Evolutionary conservation across 2,888 invertebrate species (phyloP).

Genomic region (Spilarctia lutea): DNA sequence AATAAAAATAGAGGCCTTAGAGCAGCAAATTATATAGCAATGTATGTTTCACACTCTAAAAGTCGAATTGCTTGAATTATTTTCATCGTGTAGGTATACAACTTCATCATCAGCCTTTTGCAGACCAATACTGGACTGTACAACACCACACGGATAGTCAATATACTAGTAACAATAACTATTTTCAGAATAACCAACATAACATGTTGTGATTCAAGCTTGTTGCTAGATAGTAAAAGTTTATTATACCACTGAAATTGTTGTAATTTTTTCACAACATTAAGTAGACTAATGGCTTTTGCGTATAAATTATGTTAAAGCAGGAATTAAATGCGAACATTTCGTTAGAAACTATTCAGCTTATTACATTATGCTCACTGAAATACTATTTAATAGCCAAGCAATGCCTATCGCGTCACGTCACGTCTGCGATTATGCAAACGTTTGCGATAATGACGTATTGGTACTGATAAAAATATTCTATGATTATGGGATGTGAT

Average conservation of each 20-base stretch:
- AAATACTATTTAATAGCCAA: background rate
- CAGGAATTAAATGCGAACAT: background rate
- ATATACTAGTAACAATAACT: too few relatives aligned
- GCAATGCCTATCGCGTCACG: background rate
- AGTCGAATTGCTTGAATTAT: background rate
- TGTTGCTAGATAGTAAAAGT: background rate
- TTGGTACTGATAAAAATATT: background rate
- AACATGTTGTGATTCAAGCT: too few relatives aligned
- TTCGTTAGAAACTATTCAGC: background rate
- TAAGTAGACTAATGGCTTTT: background rate
- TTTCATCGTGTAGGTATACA: background rate
- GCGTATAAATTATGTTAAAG: background rate
- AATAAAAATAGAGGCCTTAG: too few relatives aligned
- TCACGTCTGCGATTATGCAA: background rate
- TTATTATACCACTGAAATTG: background rate
- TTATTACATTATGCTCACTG: background rate
- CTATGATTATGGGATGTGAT: too few relatives aligned
- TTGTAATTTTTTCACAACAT: background rate
- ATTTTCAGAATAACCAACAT: too few relatives aligned
- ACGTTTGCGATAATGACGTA: background rate
- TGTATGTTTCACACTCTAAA: background rate
- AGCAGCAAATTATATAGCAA: background rate
- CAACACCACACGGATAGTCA: too few relatives aligned
- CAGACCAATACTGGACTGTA: too few relatives aligned
- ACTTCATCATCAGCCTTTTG: too few relatives aligned